Evolutionary conservation across 1,140 invertebrate species (phyloP).

Genomic region (Hirudo medicinalis): DNA sequence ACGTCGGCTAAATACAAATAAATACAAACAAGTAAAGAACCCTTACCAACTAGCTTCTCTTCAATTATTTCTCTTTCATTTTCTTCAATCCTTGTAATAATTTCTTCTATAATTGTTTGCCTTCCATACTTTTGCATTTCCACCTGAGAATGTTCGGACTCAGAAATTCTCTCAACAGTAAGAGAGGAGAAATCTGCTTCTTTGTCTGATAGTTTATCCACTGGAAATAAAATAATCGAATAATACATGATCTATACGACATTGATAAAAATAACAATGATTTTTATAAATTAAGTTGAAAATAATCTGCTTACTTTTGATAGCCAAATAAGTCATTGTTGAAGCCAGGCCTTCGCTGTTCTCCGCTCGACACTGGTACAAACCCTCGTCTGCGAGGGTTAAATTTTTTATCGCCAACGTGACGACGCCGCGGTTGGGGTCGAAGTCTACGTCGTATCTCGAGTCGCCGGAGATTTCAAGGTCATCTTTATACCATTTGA

Average conservation of each 20-base stretch:
- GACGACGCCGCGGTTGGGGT: conserved; percentile 29
- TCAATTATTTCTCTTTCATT: conserved; percentile 21
- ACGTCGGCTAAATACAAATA: too few species aligned
- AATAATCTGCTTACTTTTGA: conserved; percentile 29
- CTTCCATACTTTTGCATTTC: conserved; percentile 17
- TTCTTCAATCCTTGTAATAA: conserved; percentile 21
- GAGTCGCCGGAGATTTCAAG: conserved; percentile 31
- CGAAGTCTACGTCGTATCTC: conserved; percentile 31
- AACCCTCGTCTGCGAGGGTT: conserved; percentile 29
- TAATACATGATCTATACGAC: background rate
- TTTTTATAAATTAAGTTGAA: background rate
- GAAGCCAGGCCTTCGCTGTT: conserved; percentile 35
- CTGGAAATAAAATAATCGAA: background rate
- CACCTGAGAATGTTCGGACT: conserved; percentile 22
- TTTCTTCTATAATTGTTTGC: conserved; percentile 22
- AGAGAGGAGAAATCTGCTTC: conserved; percentile 18
- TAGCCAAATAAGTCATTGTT: conserved; percentile 33
- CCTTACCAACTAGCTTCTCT: conserved; percentile 17
- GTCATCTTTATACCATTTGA: conserved; percentile 36
- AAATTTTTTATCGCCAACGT: conserved; percentile 34
- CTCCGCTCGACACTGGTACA: conserved; percentile 33
- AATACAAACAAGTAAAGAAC: background rate
- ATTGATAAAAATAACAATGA: background rate
- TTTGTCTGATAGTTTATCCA: conserved; percentile 5
- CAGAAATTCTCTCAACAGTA: conserved; percentile 19